Conservation (phyloP, 2,888 invertebrate species). For the Stomorhina lunata region DNA sequence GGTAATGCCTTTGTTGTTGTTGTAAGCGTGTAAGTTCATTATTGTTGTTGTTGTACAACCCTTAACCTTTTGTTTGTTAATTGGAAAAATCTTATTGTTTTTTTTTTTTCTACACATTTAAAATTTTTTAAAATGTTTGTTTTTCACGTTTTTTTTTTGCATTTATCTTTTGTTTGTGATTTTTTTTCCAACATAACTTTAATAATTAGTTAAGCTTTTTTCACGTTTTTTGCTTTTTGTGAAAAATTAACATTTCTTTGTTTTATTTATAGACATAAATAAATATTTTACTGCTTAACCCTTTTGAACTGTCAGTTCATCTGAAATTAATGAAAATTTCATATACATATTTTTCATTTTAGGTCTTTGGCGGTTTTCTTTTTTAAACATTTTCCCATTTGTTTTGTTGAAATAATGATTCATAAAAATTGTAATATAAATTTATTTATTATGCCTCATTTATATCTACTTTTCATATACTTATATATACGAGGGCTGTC, state of each 20-base stretch:
- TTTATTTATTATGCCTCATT: not conserved
- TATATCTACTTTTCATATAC: too few relatives aligned
- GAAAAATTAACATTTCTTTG: conserved; percentile 19
- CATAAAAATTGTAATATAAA: not conserved
- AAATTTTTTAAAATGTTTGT: too few relatives aligned
- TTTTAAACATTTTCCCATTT: not conserved
- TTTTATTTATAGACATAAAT: not conserved
- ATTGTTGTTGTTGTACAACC: too few relatives aligned
- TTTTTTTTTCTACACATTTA: not conserved
- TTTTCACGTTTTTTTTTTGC: not conserved
- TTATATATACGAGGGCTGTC: too few relatives aligned
- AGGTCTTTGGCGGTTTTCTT: not conserved
- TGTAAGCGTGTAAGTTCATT: too few relatives aligned
- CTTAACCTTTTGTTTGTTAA: conserved; percentile 58
- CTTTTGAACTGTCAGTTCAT: conserved; percentile 36
- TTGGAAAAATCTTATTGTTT: conserved; percentile 38
- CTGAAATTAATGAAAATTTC: conserved; percentile 4
- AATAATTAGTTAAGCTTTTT: conserved; percentile 46
- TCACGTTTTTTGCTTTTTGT: not conserved
- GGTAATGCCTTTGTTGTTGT: not conserved
- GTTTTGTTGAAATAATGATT: not conserved
- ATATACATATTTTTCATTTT: not conserved
- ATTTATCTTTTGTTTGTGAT: not conserved
- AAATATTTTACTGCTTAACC: not conserved
- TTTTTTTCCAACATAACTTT: conserved; percentile 43